Evolutionary conservation across 2,113 vertebrate species (phyloP).

Genomic region (Syrrhaptes paradoxus): DNA sequence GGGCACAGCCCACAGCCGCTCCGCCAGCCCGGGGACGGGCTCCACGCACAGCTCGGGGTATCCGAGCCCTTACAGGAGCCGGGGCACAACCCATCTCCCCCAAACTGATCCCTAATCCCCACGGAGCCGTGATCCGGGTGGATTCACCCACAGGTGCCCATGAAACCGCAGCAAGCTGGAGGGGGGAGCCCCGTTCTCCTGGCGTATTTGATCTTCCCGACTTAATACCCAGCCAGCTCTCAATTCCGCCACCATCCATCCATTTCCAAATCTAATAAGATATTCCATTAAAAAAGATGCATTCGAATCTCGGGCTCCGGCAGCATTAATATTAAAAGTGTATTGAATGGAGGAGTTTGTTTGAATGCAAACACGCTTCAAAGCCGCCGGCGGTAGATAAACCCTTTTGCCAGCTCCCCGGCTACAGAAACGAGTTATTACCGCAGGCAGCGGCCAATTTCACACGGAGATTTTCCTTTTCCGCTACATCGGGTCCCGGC

Average conservation of each 20-base stretch:
- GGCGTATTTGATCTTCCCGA: not conserved
- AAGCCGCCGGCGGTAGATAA: not conserved
- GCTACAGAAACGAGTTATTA: not conserved
- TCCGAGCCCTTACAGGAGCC: accelerated
- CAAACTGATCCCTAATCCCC: not conserved
- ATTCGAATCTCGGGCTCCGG: not conserved
- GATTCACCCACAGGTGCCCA: accelerated
- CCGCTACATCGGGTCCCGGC: not conserved
- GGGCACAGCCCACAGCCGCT: not conserved
- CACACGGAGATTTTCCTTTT: not conserved
- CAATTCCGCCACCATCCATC: not conserved
- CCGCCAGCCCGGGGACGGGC: not conserved
- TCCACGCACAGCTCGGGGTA: accelerated
- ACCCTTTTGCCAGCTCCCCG: not conserved
- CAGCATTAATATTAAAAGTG: conserved; percentile 50
- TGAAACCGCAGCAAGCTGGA: not conserved
- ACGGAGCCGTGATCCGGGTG: accelerated
- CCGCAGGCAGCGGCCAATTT: not conserved
- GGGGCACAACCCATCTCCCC: accelerated
- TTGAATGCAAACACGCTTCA: not conserved
- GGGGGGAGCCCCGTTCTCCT: not conserved
- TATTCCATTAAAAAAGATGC: conserved; percentile 53
- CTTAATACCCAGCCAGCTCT: not conserved
- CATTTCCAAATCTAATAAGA: conserved; percentile 33
- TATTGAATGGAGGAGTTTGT: not conserved